Evolutionary conservation across 1,140 invertebrate genomes (phyloP).

Genomic region (Venturia canescens): DNA sequence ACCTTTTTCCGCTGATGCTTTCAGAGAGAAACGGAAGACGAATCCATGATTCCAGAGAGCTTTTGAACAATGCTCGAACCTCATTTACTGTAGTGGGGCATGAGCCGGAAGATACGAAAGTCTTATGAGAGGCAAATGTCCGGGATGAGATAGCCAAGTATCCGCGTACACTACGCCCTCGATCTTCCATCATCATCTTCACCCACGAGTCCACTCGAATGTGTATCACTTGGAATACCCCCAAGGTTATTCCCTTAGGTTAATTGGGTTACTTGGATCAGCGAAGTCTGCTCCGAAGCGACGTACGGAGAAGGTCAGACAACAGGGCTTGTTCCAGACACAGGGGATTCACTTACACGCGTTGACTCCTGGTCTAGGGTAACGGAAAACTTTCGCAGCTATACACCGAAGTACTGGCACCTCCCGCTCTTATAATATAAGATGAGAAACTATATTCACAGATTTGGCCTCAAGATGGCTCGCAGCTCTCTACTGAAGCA

Average conservation of each 20-base stretch:
- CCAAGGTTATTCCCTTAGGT: background rate
- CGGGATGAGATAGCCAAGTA: background rate
- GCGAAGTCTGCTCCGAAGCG: background rate
- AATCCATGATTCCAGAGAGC: background rate
- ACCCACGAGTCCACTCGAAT: background rate
- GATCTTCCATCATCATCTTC: background rate
- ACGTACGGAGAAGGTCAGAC: slow-evolving; percentile 1
- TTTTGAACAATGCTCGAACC: background rate
- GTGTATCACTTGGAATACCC: background rate
- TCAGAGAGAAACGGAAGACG: background rate
- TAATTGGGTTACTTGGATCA: slow-evolving; percentile 28
- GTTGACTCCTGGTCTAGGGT: background rate
- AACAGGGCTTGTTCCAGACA: background rate
- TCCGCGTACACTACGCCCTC: background rate
- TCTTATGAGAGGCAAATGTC: background rate
- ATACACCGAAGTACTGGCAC: background rate
- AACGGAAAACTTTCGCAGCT: slow-evolving; percentile 14
- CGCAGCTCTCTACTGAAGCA: background rate
- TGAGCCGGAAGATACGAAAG: background rate
- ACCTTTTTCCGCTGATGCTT: background rate
- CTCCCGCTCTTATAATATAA: background rate
- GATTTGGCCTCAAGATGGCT: background rate
- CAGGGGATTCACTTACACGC: slow-evolving; percentile 9
- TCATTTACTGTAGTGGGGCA: background rate
- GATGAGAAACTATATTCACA: background rate